Evolutionary conservation across 2,888 invertebrate genomes (phyloP).

Genomic region (Monoplex corrugatus): DNA sequence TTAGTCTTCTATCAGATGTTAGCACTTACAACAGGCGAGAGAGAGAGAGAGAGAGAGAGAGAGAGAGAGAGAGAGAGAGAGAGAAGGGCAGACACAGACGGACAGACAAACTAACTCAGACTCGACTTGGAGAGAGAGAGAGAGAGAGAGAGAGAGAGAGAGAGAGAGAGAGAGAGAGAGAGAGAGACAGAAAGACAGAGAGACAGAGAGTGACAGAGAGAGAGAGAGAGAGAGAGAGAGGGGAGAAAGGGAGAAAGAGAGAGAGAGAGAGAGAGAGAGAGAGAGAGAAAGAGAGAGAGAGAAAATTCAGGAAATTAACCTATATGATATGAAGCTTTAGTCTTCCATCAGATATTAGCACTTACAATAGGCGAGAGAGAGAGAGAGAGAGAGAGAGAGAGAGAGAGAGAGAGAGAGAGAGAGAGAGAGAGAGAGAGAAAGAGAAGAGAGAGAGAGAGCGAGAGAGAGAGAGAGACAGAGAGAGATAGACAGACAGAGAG

Average conservation of each 20-base stretch:
- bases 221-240: not conserved
- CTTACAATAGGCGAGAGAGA: not conserved
- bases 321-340: not conserved
- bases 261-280: not conserved
- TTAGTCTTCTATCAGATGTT: no score
- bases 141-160: not conserved
- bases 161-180: not conserved
- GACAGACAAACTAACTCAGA: no score
- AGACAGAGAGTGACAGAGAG: not conserved
- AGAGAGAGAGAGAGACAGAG: not conserved
- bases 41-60: not conserved
- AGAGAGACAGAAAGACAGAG: not conserved
- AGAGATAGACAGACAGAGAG: no score
- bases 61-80: not conserved
- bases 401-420: not conserved
- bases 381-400: not conserved
- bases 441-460: no score
- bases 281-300: not conserved
- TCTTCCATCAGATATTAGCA: no score
- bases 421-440: conserved; percentile 5
- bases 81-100: not conserved
- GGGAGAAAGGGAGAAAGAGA: not conserved
- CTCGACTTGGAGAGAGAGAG: not conserved
- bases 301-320: not conserved
- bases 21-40: no score